Base-by-base conservation (phyloP, 2,888 invertebrate species). In the Erebia ligea region DNA sequence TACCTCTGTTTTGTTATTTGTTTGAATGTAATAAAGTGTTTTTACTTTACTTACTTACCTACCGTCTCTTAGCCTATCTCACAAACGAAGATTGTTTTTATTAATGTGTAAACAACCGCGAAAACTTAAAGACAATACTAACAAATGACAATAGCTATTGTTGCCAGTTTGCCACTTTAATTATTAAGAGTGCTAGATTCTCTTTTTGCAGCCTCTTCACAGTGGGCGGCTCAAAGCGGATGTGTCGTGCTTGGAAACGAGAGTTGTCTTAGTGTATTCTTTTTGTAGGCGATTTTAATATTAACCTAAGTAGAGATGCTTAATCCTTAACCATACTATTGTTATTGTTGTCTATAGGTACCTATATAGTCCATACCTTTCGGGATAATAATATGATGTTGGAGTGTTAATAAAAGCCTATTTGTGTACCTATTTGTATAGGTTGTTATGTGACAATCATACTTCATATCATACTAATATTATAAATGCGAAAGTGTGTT, bases 101-200 rank as follows among this genome's bases (percentile, higher is more conserved):
- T 75, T 71, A 70, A 71, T 69, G 73, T 75, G 75, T 76, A 76
- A 62, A 76, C 75, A 72, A 71, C 73, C 72, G 75, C 76, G 70
- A 74, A 73, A 75, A 72, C 75, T 74, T 76, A 71, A 48, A 76
- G 74, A 76, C 76, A 76, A 76, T 76, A 64, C 74, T 68, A 66
- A 62, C 69, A 68, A 64, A 73, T 68, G 71, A 76, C 76, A 76
- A 76, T 74, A 50, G 71, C 69, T 59, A 73, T 76, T 76, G 76
- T 76, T 73, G 71, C 56, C 68, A 69, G 68, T 72, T 72, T 72
- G 71, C 56, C 68, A 69, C 70, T 72, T 74, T 72, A 75, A 76
- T 76, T 76, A 76, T 76, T 74, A 75, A 75, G 71, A 76, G 76
- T 76, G 75, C 76, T 71, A 68, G 70, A 72, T 75, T 76, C 73